Conservation (phyloP, 1,140 invertebrate species). For the Lepidurus apus region DNA sequence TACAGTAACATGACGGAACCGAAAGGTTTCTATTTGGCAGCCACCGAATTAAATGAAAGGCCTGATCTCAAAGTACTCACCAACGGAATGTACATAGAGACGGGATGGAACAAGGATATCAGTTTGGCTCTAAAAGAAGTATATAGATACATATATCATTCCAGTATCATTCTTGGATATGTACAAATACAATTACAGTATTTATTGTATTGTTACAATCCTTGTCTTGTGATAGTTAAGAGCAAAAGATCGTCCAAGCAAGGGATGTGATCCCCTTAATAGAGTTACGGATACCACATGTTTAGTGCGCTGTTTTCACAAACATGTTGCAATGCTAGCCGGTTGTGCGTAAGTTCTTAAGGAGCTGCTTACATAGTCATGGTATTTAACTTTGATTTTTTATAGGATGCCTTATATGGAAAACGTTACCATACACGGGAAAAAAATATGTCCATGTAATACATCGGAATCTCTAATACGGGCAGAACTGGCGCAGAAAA, state of each 20-base stretch:
- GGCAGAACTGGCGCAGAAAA: slow-evolving; percentile 29
- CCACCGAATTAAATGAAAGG: slow-evolving; percentile 20
- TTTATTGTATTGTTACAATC: background rate
- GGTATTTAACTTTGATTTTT: background rate
- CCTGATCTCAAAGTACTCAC: slow-evolving; percentile 25
- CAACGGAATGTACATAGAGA: slow-evolving; percentile 31
- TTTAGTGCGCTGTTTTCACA: slow-evolving; percentile 27
- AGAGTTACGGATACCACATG: slow-evolving; percentile 26
- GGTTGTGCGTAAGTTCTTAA: slow-evolving; percentile 26
- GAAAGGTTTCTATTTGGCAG: slow-evolving; percentile 27
- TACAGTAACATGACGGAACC: background rate
- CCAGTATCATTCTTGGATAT: background rate
- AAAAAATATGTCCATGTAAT: slow-evolving; percentile 9
- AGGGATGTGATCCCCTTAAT: background rate
- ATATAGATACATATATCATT: background rate
- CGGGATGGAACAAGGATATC: slow-evolving; percentile 33
- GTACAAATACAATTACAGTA: background rate
- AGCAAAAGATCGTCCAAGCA: slow-evolving; percentile 16
- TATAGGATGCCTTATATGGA: slow-evolving; percentile 32
- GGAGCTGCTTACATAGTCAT: background rate
- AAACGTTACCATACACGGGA: background rate
- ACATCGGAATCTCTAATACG: slow-evolving; percentile 13
- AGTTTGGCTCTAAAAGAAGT: slow-evolving; percentile 27
- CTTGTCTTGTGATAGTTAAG: background rate
- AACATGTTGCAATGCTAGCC: slow-evolving; percentile 21